These are phyloP conservation scores for Nesidiocoris tenuis DNA, from an alignment of 2,888 invertebrate genomes.

Conservation along the genomic window DNA sequence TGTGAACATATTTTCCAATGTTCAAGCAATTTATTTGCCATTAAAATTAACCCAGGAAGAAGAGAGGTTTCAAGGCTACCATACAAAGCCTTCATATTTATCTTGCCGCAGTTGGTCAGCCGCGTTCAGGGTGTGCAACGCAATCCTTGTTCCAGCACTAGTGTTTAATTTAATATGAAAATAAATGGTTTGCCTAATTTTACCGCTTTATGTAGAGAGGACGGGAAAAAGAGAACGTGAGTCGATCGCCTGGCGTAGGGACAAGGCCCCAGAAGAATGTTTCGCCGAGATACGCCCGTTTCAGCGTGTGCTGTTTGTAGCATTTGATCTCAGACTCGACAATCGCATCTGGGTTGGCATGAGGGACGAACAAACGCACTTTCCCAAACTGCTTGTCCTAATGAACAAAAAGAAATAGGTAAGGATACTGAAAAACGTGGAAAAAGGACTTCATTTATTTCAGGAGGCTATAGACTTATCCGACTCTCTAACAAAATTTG, in stretches of 20 bases:
- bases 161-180: too few relatives aligned
- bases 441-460: not conserved
- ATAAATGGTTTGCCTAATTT: too few relatives aligned
- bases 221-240: constrained; percentile 75
- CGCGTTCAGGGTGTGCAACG: too few relatives aligned
- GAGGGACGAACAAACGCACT: constrained; percentile 73
- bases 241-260: constrained; percentile 77
- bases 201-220: constrained; percentile 56
- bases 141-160: too few relatives aligned
- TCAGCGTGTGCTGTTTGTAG: constrained; percentile 75
- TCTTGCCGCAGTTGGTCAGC: too few relatives aligned
- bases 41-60: too few relatives aligned
- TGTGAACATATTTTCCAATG: constrained; percentile 55
- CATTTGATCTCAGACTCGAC: constrained; percentile 73
- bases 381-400: constrained; percentile 88
- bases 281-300: constrained; percentile 80
- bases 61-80: too few relatives aligned
- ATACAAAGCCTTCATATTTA: too few relatives aligned
- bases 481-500: not conserved
- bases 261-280: constrained; percentile 89
- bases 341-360: constrained; percentile 71
- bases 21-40: too few relatives aligned
- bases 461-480: not conserved
- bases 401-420: constrained; percentile 48
- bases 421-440: not conserved